Evolutionary conservation across 2,113 vertebrate species (phyloP), one percentile per base, ranked within the genome.

Genomic region (Columba janthina): DNA sequence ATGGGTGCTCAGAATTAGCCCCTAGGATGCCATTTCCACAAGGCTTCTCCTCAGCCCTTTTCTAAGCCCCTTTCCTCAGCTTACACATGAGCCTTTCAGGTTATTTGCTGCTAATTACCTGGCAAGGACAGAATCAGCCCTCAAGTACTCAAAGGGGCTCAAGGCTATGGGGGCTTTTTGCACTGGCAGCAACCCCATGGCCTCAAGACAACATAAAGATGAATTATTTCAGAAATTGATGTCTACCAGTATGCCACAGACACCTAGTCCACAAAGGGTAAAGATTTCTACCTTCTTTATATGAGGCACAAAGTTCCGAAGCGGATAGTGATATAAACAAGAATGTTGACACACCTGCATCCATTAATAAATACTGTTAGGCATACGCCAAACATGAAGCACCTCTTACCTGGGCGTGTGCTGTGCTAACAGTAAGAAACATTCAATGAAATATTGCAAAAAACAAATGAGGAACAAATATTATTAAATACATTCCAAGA

Each of bases 321-420:
- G 48, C 5, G 75, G 15, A 58, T 4, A 58, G 10, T 67, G 16
- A 40, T 6, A 70, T 2, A 2, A 75, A 46, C 3, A 3, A 60
- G 38, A 53, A 66, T 42, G 60, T 3, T 72, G 46, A 73, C 3
- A 15, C 3, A 31, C 24, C 28, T 80, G 58, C 25, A 51, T 9
- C 17, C 15, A 53, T 46, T 64, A 70, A 51, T 29, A 74, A 74
- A 69, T 61, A 16, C n/a, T 67, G 24, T 8, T 57, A 51, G 16
- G 42, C 0, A 2, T 22, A 48, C 0, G 1, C 28, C 34, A 57
- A 28, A 75, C 21, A 17, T 16, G 8, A 83, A 83, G 11, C 46
- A 28, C 29, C 7, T 82, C 66, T 82, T 78, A 67, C 22, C 2
- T 0, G 5, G 12, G 13, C 29, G 11, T 12, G 13, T 21, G 29